Evolutionary conservation across 2,888 invertebrate genomes (phyloP).

Genomic region (Anthophora plumipes): DNA sequence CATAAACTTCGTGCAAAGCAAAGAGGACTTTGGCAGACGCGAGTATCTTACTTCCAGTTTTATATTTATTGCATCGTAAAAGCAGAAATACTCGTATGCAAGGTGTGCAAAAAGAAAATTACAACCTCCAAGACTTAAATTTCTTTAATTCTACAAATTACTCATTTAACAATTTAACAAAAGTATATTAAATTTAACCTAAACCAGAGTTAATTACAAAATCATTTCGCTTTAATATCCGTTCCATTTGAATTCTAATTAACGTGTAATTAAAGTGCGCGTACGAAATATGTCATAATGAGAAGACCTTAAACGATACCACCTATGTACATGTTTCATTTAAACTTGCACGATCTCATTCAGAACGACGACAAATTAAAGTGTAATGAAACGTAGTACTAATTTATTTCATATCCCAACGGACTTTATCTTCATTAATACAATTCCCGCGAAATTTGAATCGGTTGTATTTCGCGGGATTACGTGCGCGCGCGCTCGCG

Average conservation of each 20-base stretch:
- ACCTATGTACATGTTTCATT: constrained; percentile 11
- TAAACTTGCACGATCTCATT: constrained; percentile 10
- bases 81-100: too few species aligned
- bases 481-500: not conserved
- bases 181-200: too few species aligned
- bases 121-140: too few species aligned
- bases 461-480: not conserved
- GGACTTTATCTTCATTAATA: not conserved
- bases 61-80: not conserved
- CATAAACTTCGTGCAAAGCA: constrained; percentile 19
- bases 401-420: not conserved
- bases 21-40: constrained; percentile 1
- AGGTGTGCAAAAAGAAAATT: not conserved
- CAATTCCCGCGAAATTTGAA: not conserved
- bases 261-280: not conserved
- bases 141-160: too few species aligned
- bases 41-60: not conserved
- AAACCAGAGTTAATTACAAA: not conserved
- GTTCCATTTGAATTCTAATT: not conserved
- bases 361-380: constrained; percentile 8
- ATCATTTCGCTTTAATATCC: too few species aligned
- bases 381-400: constrained; percentile 2
- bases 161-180: too few species aligned
- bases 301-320: constrained; percentile 9
- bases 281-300: not conserved